These are phyloP conservation scores for Lypha dubia DNA, from an alignment of 2,888 invertebrate species.

Conservation along the genomic window DNA sequence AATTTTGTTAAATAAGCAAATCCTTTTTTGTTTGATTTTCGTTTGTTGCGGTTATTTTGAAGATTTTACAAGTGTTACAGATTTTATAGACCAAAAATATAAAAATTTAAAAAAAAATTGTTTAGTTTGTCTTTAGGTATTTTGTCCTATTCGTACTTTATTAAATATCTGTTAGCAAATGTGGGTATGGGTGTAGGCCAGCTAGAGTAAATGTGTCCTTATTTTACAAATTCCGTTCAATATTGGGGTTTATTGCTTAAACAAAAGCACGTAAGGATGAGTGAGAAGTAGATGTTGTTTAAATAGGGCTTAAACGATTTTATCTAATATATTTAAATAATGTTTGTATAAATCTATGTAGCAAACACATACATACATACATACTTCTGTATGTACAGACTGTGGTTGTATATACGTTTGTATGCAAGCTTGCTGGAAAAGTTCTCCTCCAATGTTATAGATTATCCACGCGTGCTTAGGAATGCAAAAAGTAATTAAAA, in stretches of 20 bases:
- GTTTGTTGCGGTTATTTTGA: constrained; percentile 38
- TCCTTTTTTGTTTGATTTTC: constrained; percentile 23
- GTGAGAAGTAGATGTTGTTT: background rate
- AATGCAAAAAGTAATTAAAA: no score
- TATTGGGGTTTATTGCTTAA: background rate
- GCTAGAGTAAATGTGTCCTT: background rate
- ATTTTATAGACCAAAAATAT: constrained; percentile 3
- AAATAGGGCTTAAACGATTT: constrained; percentile 28
- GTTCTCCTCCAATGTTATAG: no score
- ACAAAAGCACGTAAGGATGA: background rate
- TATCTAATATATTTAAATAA: background rate
- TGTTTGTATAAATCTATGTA: background rate
- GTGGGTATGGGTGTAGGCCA: background rate
- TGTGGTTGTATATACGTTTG: no score
- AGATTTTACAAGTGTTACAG: background rate
- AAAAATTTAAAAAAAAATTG: constrained; percentile 30
- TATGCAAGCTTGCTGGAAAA: no score
- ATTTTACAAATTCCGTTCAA: background rate
- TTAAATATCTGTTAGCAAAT: background rate
- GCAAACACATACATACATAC: background rate
- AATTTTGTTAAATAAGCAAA: constrained; percentile 44
- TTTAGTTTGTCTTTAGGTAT: background rate
- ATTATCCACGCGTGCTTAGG: no score
- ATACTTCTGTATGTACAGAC: no score
- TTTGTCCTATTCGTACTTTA: background rate